Conservation (phyloP, 2,797 vertebrate species). For the Aselliscus stoliczkanus region DNA sequence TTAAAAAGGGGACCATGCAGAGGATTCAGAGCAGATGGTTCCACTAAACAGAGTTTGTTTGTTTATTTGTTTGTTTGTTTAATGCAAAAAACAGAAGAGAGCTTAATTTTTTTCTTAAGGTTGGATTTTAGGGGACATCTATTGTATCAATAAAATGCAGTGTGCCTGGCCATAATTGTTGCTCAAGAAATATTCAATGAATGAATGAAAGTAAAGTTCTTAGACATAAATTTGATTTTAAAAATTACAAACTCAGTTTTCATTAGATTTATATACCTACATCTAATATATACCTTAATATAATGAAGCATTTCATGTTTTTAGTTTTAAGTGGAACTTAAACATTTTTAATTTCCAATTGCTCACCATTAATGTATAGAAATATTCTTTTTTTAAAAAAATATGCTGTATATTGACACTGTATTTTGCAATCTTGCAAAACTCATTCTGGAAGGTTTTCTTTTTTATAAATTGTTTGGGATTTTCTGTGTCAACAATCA, state of each 20-base stretch:
- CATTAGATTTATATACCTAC: neutral
- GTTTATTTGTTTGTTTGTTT: neutral
- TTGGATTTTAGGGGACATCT: neutral
- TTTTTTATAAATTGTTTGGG: neutral
- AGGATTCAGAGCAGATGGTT: neutral
- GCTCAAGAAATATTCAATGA: neutral
- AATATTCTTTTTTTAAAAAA: neutral
- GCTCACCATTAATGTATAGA: neutral
- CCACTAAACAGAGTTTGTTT: neutral
- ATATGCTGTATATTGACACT: neutral
- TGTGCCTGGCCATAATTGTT: neutral
- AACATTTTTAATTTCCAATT: neutral
- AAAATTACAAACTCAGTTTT: neutral
- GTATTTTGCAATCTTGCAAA: neutral
- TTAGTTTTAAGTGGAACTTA: neutral
- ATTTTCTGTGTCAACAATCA: neutral
- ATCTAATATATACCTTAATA: neutral
- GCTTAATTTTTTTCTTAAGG: neutral
- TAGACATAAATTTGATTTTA: neutral
- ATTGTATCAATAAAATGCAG: neutral
- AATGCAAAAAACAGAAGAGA: neutral
- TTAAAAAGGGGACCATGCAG: neutral
- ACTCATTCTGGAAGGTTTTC: neutral
- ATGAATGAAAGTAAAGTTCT: neutral
- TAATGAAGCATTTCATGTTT: neutral